Conservation (phyloP, 2,113 vertebrate species). For the Laticauda colubrina region DNA sequence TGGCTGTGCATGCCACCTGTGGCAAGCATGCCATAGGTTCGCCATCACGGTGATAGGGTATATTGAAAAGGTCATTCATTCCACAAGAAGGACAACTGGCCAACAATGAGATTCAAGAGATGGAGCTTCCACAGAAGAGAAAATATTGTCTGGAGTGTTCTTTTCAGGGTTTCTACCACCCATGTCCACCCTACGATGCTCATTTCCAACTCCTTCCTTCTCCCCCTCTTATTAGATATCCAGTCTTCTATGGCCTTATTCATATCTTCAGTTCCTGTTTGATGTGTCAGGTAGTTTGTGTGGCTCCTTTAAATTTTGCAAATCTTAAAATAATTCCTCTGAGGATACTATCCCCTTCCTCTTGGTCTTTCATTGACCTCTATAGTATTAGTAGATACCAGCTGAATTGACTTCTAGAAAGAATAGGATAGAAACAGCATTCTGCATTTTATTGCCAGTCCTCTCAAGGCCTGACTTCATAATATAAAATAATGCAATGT, state of each 20-base stretch:
- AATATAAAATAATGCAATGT: background rate
- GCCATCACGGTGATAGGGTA: background rate
- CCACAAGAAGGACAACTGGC: background rate
- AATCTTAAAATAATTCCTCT: background rate
- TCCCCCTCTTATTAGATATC: background rate
- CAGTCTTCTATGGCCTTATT: background rate
- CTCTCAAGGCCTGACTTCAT: background rate
- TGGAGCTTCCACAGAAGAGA: background rate
- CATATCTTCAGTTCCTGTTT: background rate
- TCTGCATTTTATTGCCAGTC: background rate
- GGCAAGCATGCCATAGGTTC: too few relatives aligned
- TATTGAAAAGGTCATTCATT: background rate
- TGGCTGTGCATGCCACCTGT: too few relatives aligned
- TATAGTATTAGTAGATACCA: background rate
- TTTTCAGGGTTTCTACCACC: background rate
- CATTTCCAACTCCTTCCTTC: background rate
- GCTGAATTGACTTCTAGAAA: background rate
- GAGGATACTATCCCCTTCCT: background rate
- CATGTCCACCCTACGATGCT: too few relatives aligned
- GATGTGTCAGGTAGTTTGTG: background rate
- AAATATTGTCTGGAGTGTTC: background rate
- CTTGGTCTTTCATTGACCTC: background rate
- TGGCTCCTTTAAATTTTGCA: background rate
- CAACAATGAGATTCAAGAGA: background rate
- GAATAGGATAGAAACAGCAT: background rate